Evolutionary conservation across 2,113 vertebrate species (phyloP).

Genomic region (Nothobranchius kuhntae): DNA sequence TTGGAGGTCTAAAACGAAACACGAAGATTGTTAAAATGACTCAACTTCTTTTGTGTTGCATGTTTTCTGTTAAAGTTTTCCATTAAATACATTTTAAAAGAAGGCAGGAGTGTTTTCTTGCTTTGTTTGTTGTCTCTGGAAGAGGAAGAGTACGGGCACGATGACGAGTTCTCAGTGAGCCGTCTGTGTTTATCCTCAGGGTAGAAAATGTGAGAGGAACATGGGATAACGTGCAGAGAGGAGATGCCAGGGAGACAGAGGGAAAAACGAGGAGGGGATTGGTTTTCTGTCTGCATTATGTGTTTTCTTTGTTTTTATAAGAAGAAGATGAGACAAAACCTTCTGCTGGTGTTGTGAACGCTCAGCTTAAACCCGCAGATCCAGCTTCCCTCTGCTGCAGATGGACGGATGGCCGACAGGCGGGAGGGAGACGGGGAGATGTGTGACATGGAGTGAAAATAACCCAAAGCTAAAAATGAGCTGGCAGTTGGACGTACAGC

Average conservation of each 20-base stretch:
- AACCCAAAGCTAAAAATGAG: slow-evolving; percentile 56
- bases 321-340: background rate
- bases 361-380: slow-evolving; percentile 44
- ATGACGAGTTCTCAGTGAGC: slow-evolving; percentile 35
- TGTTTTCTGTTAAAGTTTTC: no score
- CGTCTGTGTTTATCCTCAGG: slow-evolving; percentile 57
- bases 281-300: slow-evolving; percentile 19
- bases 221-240: slow-evolving; percentile 35
- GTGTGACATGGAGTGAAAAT: slow-evolving; percentile 48
- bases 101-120: slow-evolving; percentile 9
- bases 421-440: background rate
- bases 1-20: no score
- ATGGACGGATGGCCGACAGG: slow-evolving; percentile 23
- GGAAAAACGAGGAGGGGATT: slow-evolving; percentile 13
- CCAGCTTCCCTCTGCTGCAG: slow-evolving; percentile 34
- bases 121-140: background rate
- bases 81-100: no score
- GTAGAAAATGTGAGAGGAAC: slow-evolving; percentile 32
- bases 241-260: slow-evolving; percentile 45
- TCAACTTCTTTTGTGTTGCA: no score
- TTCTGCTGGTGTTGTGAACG: slow-evolving; percentile 42
- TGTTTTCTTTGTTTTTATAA: slow-evolving; percentile 19
- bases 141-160: slow-evolving; percentile 26
- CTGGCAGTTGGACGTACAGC: slow-evolving; percentile 48
- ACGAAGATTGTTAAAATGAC: no score